Base-by-base conservation (phyloP, 1,140 invertebrate genomes). In the Radopholus similis region DNA sequence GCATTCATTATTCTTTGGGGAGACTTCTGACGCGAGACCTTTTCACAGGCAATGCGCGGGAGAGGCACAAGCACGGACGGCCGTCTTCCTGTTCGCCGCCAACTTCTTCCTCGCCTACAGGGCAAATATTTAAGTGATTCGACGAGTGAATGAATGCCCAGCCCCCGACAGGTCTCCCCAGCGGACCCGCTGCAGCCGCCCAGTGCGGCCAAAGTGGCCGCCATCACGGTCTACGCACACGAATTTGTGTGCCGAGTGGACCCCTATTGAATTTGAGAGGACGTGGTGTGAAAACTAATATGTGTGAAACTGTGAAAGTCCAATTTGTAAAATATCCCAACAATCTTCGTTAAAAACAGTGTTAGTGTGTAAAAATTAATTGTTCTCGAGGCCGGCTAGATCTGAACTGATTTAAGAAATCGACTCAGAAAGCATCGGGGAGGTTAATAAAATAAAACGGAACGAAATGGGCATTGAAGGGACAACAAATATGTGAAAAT, bases 11-110 rank as follows among this genome's bases (percentile, higher is more conserved):
- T 42, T 59, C 23, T 42, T n/a, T n/a, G n/a, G n/a, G n/a, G n/a
- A n/a, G n/a, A n/a, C n/a, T 13, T n/a, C 1, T 13, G 6, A 5
- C 23, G n/a, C 2, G 6, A 2, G 42, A 13, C 4, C 23, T 40
- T 59, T 37, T 42, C 44, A 2, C 6, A 66, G 58, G 4, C 68
- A 69, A 74, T 70, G 70, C 53, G 23, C 63, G 13, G 68, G 68
- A 26, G 68, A 70, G 28, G 35, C 68, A 1, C 34, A 72, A 11
- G 62, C 71, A 2, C 23, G 70, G 35, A 73, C 72, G 71, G 32
- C 32, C 21, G 38, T 70, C 30, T 70, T 73, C 26, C 60, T 70
- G 5, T 74, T 70, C 38, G 42, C 63, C 37, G 71, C 68, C 4
- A 70, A 70, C 35, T 47, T 70, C 11, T 55, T 74, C 18, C 71